These are phyloP conservation scores for Acromyrmex echinatior DNA, from an alignment of 1,140 invertebrate species.

Conservation along the genomic window DNA sequence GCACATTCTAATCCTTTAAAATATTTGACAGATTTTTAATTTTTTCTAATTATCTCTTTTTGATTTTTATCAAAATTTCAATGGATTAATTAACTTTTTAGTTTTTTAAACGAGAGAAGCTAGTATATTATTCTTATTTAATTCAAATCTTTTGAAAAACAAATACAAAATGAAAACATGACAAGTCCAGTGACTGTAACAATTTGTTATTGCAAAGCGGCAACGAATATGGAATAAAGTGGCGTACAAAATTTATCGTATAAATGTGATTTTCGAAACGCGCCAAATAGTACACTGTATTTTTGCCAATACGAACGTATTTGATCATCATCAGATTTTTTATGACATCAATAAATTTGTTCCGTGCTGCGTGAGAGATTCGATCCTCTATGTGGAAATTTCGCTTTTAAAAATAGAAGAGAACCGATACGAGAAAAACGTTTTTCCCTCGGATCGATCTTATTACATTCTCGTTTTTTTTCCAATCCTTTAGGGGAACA, in stretches of 20 bases:
- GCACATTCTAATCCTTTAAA: not conserved
- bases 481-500: constrained; percentile 45
- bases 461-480: constrained; percentile 30
- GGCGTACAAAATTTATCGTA: not conserved
- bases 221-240: not conserved
- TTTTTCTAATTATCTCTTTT: not conserved
- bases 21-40: not conserved
- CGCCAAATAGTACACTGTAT: not conserved
- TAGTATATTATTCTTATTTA: not conserved
- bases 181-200: not conserved
- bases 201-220: not conserved
- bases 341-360: constrained; percentile 2
- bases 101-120: not conserved
- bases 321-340: not conserved
- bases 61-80: not conserved
- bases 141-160: not conserved
- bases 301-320: constrained; percentile 1
- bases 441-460: constrained; percentile 32
- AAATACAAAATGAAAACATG: not conserved
- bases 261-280: constrained; percentile 7
- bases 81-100: not conserved
- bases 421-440: constrained; percentile 3
- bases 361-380: not conserved
- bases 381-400: not conserved
- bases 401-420: constrained; percentile 1